Evolutionary conservation across 1,140 invertebrate species (phyloP), one percentile per base, ranked within the genome.

Genomic region (Phortica variegata): DNA sequence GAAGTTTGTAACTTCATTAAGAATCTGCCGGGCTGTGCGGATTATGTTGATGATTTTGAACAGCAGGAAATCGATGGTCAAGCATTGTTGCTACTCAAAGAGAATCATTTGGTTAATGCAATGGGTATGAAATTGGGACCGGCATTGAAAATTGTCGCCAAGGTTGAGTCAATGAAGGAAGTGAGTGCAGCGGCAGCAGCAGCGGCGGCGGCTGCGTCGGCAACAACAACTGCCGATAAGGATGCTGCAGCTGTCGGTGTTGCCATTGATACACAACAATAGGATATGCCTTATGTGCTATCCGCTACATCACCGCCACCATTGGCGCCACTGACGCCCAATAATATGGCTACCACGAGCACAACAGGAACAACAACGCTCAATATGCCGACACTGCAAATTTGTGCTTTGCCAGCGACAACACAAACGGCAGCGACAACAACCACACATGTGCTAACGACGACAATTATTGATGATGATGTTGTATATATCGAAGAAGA

Each of bases 41-140:
- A 93, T 60, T 97, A 97, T 70, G 94, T 93, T 1, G 93, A 97
- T 70, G 94, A 97, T 73, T 98, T 98, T 79, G 84, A 88, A 1
- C 86, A 90, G 42, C 93, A 97, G 73, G 94, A 97, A 78, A 97
- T 98, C 54, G 94, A 97, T 70, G 94, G 94, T 0, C 92, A 97
- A 72, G 94, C 94, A 5, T 76, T 98, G 16, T 84, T 97, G 80
- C 79, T 97, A 36, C 83, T 97, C n/a, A 93, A 94, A 73, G 93
- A 93, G 51, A 93, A 97, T 66, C 93, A 98, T 78, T 78, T 98
- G 8, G 95, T 97, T 81, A 88, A 88, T 20, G 90, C 92, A 3
- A 94, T 98, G 85, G 88, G 86, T 26, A 96, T 97, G 83, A 96
- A 96, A 69, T 81, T 97, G 0, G 95, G 94, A 2, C 94, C 94